phyloP scores from a whole-genome alignment of 2,113 vertebrate species.

The Bambusicola thoracicus region DNA sequence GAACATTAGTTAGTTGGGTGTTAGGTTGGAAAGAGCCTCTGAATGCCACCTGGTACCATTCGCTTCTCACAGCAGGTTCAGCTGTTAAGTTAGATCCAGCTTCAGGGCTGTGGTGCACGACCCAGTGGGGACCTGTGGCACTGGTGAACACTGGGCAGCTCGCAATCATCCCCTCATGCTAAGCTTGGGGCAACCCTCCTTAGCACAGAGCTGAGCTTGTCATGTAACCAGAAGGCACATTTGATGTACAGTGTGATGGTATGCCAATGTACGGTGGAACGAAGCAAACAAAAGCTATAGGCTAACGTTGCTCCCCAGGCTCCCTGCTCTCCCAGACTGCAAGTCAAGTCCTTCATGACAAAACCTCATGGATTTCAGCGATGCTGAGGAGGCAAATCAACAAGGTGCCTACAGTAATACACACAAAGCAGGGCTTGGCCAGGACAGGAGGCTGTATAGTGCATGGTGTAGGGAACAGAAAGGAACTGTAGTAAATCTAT shows the following conservation, averaged over 20 bases:
- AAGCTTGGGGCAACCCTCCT: not conserved
- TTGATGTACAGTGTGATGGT: not conserved
- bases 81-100: not conserved
- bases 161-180: not conserved
- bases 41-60: not conserved
- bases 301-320: not conserved
- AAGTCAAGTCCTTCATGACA: not conserved
- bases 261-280: not conserved
- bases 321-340: not conserved
- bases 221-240: not conserved
- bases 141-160: not conserved
- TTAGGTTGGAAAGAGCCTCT: not conserved
- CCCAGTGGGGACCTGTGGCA: accelerated
- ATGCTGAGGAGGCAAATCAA: not conserved
- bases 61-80: not conserved
- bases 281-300: not conserved
- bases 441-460: not conserved
- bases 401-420: not conserved
- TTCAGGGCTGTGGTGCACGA: not conserved
- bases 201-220: not conserved
- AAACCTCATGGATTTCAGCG: not conserved
- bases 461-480: not conserved
- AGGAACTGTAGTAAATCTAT: not conserved
- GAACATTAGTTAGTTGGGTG: not conserved
- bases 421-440: not conserved